A percentile compares a stretch with the other conserved stretches of the same genome.
phyloP scores from a whole-genome alignment of 2,797 vertebrate genomes.

The Ciconia nigra region DNA sequence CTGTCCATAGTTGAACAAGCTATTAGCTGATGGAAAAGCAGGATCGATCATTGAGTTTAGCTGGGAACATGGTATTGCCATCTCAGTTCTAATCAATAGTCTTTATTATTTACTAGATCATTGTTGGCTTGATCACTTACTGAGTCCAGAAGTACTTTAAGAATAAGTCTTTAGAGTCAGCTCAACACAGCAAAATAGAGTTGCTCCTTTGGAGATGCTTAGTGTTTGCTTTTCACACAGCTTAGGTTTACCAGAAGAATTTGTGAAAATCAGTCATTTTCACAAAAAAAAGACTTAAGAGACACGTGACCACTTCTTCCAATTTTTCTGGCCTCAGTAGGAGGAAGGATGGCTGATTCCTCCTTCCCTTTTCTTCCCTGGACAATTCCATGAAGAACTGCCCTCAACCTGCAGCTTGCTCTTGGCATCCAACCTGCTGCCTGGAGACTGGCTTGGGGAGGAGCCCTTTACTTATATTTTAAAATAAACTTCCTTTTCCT shows the following conservation, averaged over 20 bases:
- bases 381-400: fast-evolving
- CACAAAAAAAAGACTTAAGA: neutral
- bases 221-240: neutral
- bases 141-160: neutral
- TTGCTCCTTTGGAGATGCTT: neutral
- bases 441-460: neutral
- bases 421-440: neutral
- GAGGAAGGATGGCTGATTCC: neutral
- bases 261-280: neutral
- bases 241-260: neutral
- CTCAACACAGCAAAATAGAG: neutral
- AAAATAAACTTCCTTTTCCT: neutral
- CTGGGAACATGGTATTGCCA: neutral
- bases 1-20: neutral
- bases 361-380: neutral
- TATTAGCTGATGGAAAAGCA: neutral
- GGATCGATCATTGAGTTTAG: neutral
- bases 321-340: neutral
- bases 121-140: neutral
- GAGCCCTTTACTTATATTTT: neutral
- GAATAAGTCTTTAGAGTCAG: neutral
- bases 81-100: neutral
- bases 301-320: neutral
- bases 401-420: neutral
- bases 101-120: neutral